A percentile compares a stretch with the other conserved stretches of the same genome.
phyloP scores from a whole-genome alignment of 2,113 vertebrate genomes.

The Aleadryas rufinucha region DNA sequence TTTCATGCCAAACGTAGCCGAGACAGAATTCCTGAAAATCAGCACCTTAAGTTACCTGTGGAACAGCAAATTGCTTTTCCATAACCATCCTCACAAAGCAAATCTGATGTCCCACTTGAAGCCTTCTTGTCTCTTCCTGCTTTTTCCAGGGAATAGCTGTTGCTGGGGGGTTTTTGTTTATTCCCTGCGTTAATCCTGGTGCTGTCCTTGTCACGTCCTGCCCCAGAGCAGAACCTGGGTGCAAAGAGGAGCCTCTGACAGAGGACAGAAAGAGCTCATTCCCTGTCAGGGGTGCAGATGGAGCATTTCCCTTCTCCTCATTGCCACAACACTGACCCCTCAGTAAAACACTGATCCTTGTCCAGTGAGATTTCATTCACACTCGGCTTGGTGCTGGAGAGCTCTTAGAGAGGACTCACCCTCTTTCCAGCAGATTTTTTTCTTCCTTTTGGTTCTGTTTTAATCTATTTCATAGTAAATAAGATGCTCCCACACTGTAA shows the following conservation, averaged over 20 bases:
- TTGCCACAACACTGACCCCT: background rate
- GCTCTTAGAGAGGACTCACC: too few relatives aligned
- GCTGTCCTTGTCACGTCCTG: background rate
- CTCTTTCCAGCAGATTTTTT: background rate
- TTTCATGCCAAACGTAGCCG: background rate
- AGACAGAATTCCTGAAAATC: background rate
- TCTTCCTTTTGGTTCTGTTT: background rate
- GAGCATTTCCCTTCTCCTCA: background rate
- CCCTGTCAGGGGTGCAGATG: background rate
- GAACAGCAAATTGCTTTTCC: slow-evolving; percentile 11
- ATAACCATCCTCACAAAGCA: background rate
- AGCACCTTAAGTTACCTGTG: background rate
- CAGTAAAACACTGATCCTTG: background rate
- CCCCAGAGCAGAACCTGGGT: background rate
- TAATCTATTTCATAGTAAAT: background rate
- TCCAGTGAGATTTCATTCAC: background rate
- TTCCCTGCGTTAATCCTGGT: background rate
- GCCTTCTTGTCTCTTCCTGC: background rate
- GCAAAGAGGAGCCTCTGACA: background rate
- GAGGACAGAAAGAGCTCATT: background rate
- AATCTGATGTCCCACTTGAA: background rate
- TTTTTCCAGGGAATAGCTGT: background rate
- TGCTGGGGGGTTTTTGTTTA: background rate
- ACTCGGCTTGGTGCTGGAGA: background rate
- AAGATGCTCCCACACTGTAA: background rate